Evolutionary conservation across 2,888 invertebrate species (phyloP), one percentile per base, ranked within the genome.

Genomic region (Drosophila parthenogenetica): DNA sequence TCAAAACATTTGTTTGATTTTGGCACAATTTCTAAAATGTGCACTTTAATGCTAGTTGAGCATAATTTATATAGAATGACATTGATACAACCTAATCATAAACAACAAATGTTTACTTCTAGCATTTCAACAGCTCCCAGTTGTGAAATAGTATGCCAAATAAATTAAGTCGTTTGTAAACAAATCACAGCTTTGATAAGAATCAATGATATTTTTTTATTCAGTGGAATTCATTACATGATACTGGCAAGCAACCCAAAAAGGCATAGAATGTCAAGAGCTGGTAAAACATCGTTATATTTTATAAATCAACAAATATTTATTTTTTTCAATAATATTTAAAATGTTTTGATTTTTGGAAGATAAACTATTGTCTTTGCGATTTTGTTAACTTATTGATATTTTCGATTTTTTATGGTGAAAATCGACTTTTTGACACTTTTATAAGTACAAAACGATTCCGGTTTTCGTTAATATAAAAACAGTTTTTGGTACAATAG

Each of bases 221-320:
- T 49, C 17, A 13, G 49, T 35, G 8, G n/a, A 17, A n/a, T 17
- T 32, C 8, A 49, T 17, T 49, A 49, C 32, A 32, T 49, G 49
- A 49, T 32, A 32, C 32, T 35, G 49, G 49, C 49, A 49, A 49
- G 49, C n/a, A 19, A n/a, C 11, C 13, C 17, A 29, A 49, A 48
- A 4, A 13, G 48, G 13, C 29, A 32, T 16, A n/a, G n/a, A n/a
- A n/a, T n/a, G n/a, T n/a, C n/a, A n/a, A 29, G 29, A 29, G 29
- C 29, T 8, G 29, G 29, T 0, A 2, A 8, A 29, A 29, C 1
- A 1, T 8, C 7, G 8, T 2, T 5, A 29, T 29, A 8, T 19
- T 19, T n/a, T n/a, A n/a, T n/a, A n/a, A n/a, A n/a, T n/a, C n/a
- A n/a, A n/a, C n/a, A n/a, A n/a, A n/a, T n/a, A n/a, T n/a, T n/a